Evolutionary conservation across 2,797 vertebrate species (phyloP).

Genomic region (Phrynocephalus vlangalii): DNA sequence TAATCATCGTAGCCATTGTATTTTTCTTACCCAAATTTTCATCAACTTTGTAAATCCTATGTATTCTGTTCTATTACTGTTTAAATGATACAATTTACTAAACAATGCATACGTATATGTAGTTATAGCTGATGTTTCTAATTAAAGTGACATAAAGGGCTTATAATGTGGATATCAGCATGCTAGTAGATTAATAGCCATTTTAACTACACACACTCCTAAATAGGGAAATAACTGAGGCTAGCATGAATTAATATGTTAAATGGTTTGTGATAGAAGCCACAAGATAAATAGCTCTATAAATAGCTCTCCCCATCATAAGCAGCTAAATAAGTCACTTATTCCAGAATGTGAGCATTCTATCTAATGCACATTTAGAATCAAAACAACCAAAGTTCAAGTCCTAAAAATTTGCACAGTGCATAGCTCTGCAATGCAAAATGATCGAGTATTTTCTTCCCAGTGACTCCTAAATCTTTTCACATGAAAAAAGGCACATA

Average conservation of each 20-base stretch:
- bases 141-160: conserved; percentile 64
- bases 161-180: conserved; percentile 69
- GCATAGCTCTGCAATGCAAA: neutral
- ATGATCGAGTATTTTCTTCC: neutral
- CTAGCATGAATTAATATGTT: conserved; percentile 64
- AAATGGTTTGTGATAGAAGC: conserved; percentile 20
- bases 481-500: no score
- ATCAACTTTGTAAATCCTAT: conserved; percentile 78
- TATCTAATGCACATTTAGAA: neutral
- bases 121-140: conserved; percentile 70
- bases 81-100: conserved; percentile 75
- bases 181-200: conserved; percentile 65
- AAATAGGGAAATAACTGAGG: conserved; percentile 7
- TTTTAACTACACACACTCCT: conserved; percentile 60
- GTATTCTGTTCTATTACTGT: conserved; percentile 78
- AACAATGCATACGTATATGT: conserved; percentile 76
- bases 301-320: conserved; percentile 9
- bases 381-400: neutral
- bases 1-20: conserved; percentile 61
- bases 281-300: neutral
- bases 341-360: neutral
- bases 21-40: conserved; percentile 67
- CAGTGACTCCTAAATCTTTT: no score
- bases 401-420: neutral
- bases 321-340: neutral